Conservation (phyloP, 2,888 invertebrate genomes). For the Pterostichus madidus region DNA sequence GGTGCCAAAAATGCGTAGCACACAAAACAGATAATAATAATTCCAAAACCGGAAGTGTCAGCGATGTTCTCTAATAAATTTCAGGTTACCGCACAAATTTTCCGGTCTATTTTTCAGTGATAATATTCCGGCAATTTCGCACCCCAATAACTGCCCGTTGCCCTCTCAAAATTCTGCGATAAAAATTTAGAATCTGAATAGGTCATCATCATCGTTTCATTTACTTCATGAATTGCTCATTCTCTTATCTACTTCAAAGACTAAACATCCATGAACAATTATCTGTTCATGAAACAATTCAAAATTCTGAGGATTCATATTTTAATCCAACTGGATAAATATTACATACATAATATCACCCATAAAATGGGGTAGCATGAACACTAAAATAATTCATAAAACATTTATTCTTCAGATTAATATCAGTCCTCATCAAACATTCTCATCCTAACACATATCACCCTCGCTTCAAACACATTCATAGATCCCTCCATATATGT, state of each 20-base stretch:
- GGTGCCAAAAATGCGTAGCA: constrained; percentile 14
- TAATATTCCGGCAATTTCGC: constrained; percentile 64
- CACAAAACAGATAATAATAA: constrained; percentile 50
- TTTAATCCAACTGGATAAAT: too few species aligned
- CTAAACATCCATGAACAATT: background rate
- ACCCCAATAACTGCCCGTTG: constrained; percentile 65
- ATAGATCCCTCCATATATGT: too few species aligned
- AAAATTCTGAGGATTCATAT: too few species aligned
- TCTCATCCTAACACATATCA: too few species aligned
- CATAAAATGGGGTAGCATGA: too few species aligned
- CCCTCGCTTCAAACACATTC: too few species aligned
- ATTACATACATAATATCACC: too few species aligned
- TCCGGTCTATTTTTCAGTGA: constrained; percentile 66
- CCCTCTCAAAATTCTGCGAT: constrained; percentile 56
- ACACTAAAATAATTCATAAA: too few species aligned
- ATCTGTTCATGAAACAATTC: too few species aligned
- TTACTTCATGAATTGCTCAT: background rate
- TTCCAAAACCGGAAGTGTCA: constrained; percentile 55
- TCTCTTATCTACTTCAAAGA: background rate
- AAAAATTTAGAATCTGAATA: constrained; percentile 50
- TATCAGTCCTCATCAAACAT: too few species aligned
- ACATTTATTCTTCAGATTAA: too few species aligned
- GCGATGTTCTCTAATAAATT: constrained; percentile 57
- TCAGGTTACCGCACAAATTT: constrained; percentile 58
- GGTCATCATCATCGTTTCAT: constrained; percentile 53